Base-by-base conservation (phyloP, 2,113 vertebrate species). In the Tringa solitaria region DNA sequence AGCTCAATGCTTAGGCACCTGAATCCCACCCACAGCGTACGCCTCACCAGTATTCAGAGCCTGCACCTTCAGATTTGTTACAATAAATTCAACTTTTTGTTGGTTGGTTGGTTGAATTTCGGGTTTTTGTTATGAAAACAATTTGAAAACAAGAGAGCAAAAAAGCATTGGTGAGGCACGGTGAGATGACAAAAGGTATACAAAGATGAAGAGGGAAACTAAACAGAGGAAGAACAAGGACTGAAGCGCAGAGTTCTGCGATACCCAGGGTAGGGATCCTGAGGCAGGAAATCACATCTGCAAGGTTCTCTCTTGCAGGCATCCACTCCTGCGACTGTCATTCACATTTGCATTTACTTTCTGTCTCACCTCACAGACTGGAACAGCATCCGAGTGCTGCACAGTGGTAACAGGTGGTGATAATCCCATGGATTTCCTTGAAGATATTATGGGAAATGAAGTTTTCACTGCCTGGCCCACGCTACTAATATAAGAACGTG, bases 361-460 rank as follows among this genome's bases (percentile, higher is more conserved):
- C 51, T 70, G 35, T 56, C 48, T 91, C 81, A 82, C 79, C 81
- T 89, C 81, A n/a, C 82, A 90, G 86, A 22, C 5, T 24, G 27
- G 37, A 93, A 75, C 60, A 37, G 61, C 61, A 60, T 82, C 79
- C 3, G n/a, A 88, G 63, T 57, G 48, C 63, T 91, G 64, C 84
- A 54, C 28, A 21, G 70, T 80, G 78, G 46, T 95, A 91, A 87
- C 79, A 97, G 79, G 76, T 81, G 86, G 90, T 69, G 91, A 97
- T 91, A 97, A 97, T 95, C 95, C 89, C 27, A 88, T 1, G 15
- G 94, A 73, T 57, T 96, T 97, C 93, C 96, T 96, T 90, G 64
- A 94, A 97, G 86, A 95, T 85, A 94, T 7, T 33, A 92, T 54
- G 70, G 93, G 87, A 96, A 96, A 97, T 86, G 30, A 97, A 96